A percentile compares a stretch with the other conserved stretches of the same genome.
phyloP scores from a whole-genome alignment of 2,888 invertebrate genomes.

The Ichneumon xanthorius region DNA sequence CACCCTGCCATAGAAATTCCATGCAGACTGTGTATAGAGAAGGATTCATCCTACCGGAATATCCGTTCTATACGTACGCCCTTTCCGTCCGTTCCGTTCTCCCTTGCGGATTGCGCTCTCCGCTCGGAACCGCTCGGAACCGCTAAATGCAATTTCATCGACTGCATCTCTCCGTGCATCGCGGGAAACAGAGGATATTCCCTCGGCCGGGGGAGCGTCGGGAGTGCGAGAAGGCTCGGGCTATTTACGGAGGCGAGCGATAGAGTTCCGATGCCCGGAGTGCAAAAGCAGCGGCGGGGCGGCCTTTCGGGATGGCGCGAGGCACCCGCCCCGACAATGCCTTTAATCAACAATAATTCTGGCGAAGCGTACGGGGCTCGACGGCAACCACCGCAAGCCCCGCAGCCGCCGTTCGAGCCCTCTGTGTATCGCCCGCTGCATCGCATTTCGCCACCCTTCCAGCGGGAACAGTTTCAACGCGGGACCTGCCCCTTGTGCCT shows the following conservation, averaged over 20 bases:
- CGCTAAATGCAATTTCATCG: constrained; percentile 79
- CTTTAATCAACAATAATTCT: constrained; percentile 83
- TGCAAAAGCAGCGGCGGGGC: constrained; percentile 46
- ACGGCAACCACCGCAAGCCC: constrained; percentile 45
- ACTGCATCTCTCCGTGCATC: constrained; percentile 70
- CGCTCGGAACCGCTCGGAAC: constrained; percentile 64
- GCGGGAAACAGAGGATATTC: constrained; percentile 36
- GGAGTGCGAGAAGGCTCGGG: constrained; percentile 37
- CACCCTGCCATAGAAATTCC: not conserved
- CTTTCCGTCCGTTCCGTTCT: constrained; percentile 30
- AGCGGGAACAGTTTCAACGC: constrained; percentile 51
- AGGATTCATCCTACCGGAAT: constrained; percentile 3
- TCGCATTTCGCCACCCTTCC: constrained; percentile 65
- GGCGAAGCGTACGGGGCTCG: constrained; percentile 61
- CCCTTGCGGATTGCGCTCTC: constrained; percentile 60
- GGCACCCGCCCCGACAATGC: constrained; percentile 76
- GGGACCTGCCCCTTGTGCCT: constrained; percentile 23
- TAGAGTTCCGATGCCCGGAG: constrained; percentile 54
- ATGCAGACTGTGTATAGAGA: not conserved
- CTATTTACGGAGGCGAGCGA: constrained; percentile 51
- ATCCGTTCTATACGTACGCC: not conserved
- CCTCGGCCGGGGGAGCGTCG: not conserved
- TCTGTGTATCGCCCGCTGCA: constrained; percentile 47
- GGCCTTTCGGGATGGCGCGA: constrained; percentile 73
- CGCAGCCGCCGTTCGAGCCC: constrained; percentile 1